These are phyloP conservation scores for Blastobasis adustella DNA, from an alignment of 2,888 invertebrate species.

Conservation along the genomic window DNA sequence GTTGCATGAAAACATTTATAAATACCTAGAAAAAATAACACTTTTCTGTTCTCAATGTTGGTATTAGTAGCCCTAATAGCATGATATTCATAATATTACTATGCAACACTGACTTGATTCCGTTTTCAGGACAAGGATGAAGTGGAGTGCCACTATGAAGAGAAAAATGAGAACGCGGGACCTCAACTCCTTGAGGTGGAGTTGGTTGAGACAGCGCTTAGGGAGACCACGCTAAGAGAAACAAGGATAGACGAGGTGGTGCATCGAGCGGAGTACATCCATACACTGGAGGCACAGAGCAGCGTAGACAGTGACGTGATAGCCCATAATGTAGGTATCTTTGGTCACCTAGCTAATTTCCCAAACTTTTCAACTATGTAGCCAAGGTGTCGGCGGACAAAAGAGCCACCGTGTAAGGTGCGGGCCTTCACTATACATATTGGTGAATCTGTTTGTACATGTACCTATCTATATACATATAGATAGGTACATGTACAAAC, in stretches of 20 bases:
- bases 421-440: too few species aligned
- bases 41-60: too few species aligned
- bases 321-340: constrained; percentile 78
- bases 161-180: constrained; percentile 61
- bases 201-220: constrained; percentile 45
- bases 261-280: constrained; percentile 58
- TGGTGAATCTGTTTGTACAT: too few species aligned
- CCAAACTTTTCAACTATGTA: too few species aligned
- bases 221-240: constrained; percentile 70
- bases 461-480: too few species aligned
- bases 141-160: constrained; percentile 67
- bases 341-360: neutral
- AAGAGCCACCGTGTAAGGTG: too few species aligned
- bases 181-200: constrained; percentile 48
- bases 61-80: neutral
- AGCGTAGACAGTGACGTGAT: constrained; percentile 76
- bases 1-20: too few species aligned
- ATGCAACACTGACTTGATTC: neutral
- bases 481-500: too few species aligned
- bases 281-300: constrained; percentile 67
- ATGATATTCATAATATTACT: neutral
- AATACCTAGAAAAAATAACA: too few species aligned
- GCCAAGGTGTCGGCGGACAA: too few species aligned
- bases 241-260: constrained; percentile 77
- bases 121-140: constrained; percentile 57